Conservation (phyloP, 2,888 invertebrate species). For the Rotaria magnacalcarata region DNA sequence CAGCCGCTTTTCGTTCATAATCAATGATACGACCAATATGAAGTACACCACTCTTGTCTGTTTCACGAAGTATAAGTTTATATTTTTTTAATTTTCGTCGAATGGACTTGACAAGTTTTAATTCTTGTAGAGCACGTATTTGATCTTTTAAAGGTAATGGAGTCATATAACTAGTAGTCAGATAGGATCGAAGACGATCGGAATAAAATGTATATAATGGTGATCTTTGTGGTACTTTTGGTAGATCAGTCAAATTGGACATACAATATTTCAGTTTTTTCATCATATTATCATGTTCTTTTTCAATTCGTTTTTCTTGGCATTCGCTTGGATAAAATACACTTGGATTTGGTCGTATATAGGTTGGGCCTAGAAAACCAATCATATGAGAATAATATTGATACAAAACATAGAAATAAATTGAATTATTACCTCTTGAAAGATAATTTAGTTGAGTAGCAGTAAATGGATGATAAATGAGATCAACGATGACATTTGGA, state of each 20-base stretch:
- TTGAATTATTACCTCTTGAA: neutral
- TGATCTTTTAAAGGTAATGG: neutral
- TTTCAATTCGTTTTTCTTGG: neutral
- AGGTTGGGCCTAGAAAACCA: no score
- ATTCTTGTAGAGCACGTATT: neutral
- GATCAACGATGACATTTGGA: neutral
- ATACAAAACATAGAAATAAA: no score
- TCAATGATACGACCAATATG: neutral
- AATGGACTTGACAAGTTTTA: neutral
- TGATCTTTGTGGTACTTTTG: neutral
- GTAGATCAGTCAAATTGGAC: neutral
- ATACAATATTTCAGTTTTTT: neutral
- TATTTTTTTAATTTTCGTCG: neutral
- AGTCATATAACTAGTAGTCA: neutral
- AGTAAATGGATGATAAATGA: neutral
- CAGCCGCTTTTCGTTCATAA: neutral
- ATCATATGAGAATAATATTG: no score
- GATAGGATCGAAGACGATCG: neutral
- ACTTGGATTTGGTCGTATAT: conserved; percentile 14
- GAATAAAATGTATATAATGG: neutral
- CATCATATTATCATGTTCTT: neutral
- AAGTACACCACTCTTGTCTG: neutral
- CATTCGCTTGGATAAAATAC: neutral
- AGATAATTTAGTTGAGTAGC: neutral
- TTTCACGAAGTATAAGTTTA: neutral